These are phyloP conservation scores for Isoperla grammatica DNA, from an alignment of 2,888 invertebrate species.

Conservation along the genomic window DNA sequence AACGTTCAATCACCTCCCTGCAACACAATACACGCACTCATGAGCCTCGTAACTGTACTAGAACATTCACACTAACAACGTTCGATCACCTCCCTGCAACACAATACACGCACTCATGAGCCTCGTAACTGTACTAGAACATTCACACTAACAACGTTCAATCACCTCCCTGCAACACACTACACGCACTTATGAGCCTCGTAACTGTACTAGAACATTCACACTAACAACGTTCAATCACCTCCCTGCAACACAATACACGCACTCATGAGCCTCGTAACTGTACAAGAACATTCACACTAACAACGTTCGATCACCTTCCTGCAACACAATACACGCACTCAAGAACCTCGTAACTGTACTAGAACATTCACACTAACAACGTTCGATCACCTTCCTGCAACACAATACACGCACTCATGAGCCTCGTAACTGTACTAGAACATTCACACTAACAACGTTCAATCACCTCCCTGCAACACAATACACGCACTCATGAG, in stretches of 20 bases:
- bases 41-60: no score
- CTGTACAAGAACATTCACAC: no score
- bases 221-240: constrained; percentile 72
- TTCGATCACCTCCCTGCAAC: constrained; percentile 89
- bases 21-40: constrained; percentile 36
- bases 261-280: no score
- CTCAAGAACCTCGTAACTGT: no score
- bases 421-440: no score
- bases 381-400: constrained; percentile 95
- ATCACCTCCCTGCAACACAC: constrained; percentile 79
- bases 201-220: no score
- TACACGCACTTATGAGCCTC: no score
- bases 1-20: constrained; percentile 95
- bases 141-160: constrained; percentile 59
- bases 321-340: constrained; percentile 49
- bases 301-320: constrained; percentile 89
- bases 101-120: no score
- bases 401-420: constrained; percentile 36
- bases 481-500: no score
- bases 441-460: constrained; percentile 49
- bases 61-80: constrained; percentile 49
- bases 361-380: no score
- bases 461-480: constrained; percentile 89
- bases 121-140: no score
- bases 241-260: constrained; percentile 64